A percentile compares a stretch with the other conserved stretches of the same genome.
phyloP scores from a whole-genome alignment of 2,113 vertebrate genomes.

The Nipponia nippon region DNA sequence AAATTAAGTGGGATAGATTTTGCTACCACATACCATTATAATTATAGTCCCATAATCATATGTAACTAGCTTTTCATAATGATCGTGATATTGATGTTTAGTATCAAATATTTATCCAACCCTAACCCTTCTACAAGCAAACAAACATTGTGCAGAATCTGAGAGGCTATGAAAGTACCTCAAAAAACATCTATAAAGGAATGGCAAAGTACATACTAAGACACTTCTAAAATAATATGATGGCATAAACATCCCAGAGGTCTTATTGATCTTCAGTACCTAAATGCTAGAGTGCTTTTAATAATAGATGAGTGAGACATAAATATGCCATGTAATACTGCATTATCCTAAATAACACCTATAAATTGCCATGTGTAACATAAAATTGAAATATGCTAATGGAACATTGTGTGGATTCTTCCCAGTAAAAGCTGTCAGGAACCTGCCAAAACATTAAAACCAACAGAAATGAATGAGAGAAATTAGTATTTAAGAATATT shows the following conservation, averaged over 20 bases:
- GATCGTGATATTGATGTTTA: background rate
- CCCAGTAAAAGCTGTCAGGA: slow-evolving; percentile 40
- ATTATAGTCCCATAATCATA: background rate
- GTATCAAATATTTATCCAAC: background rate
- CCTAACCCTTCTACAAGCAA: background rate
- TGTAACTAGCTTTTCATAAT: background rate
- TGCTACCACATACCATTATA: background rate
- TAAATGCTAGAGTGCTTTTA: slow-evolving; percentile 61
- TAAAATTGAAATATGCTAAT: slow-evolving; percentile 77
- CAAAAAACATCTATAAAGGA: slow-evolving; percentile 46
- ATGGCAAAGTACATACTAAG: slow-evolving; percentile 28
- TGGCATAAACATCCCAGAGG: slow-evolving; percentile 37
- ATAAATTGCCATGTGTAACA: slow-evolving; percentile 55
- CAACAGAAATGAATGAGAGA: slow-evolving; percentile 25
- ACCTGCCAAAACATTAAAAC: slow-evolving; percentile 39
- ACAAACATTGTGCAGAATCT: background rate
- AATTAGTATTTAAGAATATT: slow-evolving; percentile 57
- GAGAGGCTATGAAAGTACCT: slow-evolving; percentile 40
- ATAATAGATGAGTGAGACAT: slow-evolving; percentile 69
- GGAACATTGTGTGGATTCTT: slow-evolving; percentile 59
- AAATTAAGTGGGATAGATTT: background rate
- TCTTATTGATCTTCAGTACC: slow-evolving; percentile 57
- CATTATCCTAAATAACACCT: slow-evolving; percentile 70
- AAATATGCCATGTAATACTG: slow-evolving; percentile 53
- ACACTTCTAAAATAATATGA: slow-evolving; percentile 48